phyloP scores from a whole-genome alignment of 2,797 vertebrate species.

The Sebastes vulpes region DNA sequence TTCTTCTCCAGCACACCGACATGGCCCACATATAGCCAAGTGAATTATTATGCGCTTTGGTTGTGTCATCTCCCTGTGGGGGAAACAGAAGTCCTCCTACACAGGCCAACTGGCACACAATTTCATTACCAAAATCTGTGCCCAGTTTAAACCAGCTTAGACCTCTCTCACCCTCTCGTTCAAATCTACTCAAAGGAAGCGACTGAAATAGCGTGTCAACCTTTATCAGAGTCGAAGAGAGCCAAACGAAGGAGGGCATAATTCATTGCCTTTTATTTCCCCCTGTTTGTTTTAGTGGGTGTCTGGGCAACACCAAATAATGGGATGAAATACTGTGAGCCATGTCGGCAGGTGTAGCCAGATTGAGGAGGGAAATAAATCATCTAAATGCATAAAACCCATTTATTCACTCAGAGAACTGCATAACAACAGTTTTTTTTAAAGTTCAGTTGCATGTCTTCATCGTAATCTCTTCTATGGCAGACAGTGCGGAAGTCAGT shows the following conservation, averaged over 20 bases:
- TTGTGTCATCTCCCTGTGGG: conserved; percentile 56
- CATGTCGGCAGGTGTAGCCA: conserved; percentile 37
- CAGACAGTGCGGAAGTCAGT: conserved; percentile 31
- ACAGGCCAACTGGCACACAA: conserved; percentile 61
- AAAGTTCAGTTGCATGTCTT: conserved; percentile 46
- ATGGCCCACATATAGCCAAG: conserved; percentile 30
- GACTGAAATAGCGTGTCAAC: conserved; percentile 60
- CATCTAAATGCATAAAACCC: conserved; percentile 27
- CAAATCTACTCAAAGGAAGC: conserved; percentile 57
- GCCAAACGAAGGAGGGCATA: conserved; percentile 51
- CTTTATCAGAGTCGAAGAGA: conserved; percentile 55
- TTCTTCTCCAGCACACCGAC: conserved; percentile 18
- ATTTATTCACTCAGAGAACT: conserved; percentile 35
- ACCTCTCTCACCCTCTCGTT: conserved; percentile 24
- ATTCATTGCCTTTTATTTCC: conserved; percentile 48
- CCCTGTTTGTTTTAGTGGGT: conserved; percentile 51
- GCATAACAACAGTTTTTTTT: conserved; percentile 6
- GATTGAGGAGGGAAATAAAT: conserved; percentile 47
- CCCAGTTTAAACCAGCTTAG: conserved; percentile 52
- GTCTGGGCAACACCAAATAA: conserved; percentile 57
- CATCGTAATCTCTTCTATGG: conserved; percentile 35
- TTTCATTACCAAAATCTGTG: conserved; percentile 52
- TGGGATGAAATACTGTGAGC: conserved; percentile 50
- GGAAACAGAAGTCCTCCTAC: conserved; percentile 65
- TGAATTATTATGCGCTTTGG: conserved; percentile 50